Evolutionary conservation across 2,888 invertebrate genomes (phyloP).

Genomic region (Oasisia sp.): DNA sequence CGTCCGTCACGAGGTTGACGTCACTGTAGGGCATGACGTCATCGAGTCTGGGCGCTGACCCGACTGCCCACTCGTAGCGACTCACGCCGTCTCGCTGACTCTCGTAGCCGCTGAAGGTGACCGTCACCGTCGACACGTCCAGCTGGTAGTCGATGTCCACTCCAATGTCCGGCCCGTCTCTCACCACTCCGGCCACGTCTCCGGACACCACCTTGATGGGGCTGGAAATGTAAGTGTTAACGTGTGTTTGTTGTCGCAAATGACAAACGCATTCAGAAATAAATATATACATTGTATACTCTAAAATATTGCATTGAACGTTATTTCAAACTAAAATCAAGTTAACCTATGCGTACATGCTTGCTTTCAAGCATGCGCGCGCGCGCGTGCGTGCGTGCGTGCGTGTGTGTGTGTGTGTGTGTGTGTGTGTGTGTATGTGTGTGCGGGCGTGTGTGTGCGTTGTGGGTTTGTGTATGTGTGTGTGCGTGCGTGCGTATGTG

Average conservation of each 20-base stretch:
- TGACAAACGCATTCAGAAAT: no score
- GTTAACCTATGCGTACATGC: no score
- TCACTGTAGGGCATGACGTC: constrained; percentile 44
- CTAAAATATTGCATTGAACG: no score
- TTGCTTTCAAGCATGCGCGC: no score
- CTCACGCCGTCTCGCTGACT: constrained; percentile 47
- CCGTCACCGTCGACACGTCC: constrained; percentile 44
- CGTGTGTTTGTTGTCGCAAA: neutral
- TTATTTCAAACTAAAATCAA: no score
- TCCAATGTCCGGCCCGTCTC: constrained; percentile 28
- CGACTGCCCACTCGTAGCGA: constrained; percentile 49
- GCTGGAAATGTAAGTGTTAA: neutral
- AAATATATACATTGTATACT: no score
- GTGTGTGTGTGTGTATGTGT: no score
- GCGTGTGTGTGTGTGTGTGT: no score
- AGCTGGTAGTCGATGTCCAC: constrained; percentile 45
- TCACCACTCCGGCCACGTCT: constrained; percentile 33
- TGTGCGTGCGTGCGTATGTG: no score
- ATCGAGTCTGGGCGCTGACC: constrained; percentile 44
- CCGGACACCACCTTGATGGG: constrained; percentile 41
- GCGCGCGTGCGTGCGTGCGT: no score
- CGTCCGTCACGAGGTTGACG: neutral
- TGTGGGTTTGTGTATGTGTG: no score
- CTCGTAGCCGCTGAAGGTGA: constrained; percentile 46
- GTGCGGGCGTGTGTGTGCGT: no score